Percentiles rank a stretch among this genome's conserved stretches.
Conservation (phyloP, 2,797 vertebrate species). For the Sternarchorhynchus goeldii region DNA sequence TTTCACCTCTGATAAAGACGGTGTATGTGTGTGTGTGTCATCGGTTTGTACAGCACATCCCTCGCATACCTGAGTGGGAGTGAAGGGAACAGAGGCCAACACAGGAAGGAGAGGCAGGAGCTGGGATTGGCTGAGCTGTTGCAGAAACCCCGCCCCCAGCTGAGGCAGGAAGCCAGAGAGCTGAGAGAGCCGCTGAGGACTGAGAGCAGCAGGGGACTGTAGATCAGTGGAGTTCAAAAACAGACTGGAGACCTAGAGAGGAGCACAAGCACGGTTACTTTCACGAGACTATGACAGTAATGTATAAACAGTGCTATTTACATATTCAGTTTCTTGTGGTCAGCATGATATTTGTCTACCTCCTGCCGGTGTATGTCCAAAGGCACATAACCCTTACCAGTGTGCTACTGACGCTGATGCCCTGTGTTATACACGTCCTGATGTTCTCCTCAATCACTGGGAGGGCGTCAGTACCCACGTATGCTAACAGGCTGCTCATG, state of each 20-base stretch:
- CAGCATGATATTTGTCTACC: too few relatives aligned
- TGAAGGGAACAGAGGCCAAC: constrained; percentile 69
- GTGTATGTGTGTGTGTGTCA: background rate
- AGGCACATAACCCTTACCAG: constrained; percentile 63
- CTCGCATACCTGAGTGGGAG: constrained; percentile 69
- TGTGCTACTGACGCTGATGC: constrained; percentile 66
- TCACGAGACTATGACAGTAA: constrained; percentile 17
- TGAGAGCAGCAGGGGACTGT: constrained; percentile 60
- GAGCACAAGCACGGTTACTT: background rate
- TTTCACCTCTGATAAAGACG: constrained; percentile 19
- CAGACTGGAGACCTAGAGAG: constrained; percentile 68
- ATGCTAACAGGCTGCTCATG: constrained; percentile 66
- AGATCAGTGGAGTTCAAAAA: constrained; percentile 66
- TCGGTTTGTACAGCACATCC: background rate
- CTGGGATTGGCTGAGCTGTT: constrained; percentile 67
- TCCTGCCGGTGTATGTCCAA: background rate
- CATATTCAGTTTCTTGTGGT: too few relatives aligned
- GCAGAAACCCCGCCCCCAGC: constrained; percentile 71
- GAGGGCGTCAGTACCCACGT: constrained; percentile 64
- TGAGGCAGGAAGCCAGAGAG: constrained; percentile 70
- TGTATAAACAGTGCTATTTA: background rate
- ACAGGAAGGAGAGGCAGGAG: constrained; percentile 63
- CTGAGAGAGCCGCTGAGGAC: constrained; percentile 61
- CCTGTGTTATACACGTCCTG: constrained; percentile 64
- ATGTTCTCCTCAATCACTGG: constrained; percentile 69